phyloP scores from a whole-genome alignment of 2,113 vertebrate species.

The Zonotrichia leucophrys region DNA sequence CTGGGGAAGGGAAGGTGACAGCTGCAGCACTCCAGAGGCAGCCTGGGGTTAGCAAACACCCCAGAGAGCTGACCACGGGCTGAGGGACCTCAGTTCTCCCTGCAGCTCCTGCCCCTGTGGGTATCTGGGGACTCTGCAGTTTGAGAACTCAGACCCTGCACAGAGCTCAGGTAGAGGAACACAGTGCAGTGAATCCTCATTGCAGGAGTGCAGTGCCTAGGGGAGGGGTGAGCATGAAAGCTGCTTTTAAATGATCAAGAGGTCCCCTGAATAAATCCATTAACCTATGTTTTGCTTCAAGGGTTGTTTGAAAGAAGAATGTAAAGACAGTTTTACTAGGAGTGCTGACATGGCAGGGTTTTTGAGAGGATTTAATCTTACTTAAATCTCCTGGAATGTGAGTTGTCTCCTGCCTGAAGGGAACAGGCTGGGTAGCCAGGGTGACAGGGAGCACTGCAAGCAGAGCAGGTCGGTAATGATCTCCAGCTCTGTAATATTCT shows the following conservation, averaged over 20 bases:
- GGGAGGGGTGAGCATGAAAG: background rate
- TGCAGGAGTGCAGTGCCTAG: background rate
- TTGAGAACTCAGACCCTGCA: background rate
- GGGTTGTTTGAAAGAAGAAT: slow-evolving; percentile 3
- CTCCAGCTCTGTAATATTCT: background rate
- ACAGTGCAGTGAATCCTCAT: background rate
- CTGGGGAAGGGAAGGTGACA: background rate
- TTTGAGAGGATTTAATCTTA: background rate
- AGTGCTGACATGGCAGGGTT: background rate
- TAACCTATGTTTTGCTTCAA: background rate
- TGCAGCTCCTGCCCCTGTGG: background rate
- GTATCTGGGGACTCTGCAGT: no score
- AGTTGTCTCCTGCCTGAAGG: background rate
- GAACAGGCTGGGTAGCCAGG: background rate
- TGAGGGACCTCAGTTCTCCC: background rate
- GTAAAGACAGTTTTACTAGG: background rate
- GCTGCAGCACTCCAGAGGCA: background rate
- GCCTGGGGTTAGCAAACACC: background rate
- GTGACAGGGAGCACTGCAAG: background rate
- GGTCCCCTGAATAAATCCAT: background rate
- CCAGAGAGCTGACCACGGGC: background rate
- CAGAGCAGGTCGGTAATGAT: background rate
- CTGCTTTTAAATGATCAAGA: background rate
- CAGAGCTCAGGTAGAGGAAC: background rate
- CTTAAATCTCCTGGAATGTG: background rate